Evolutionary conservation across 2,113 vertebrate species (phyloP).

Genomic region (Eolophus roseicapilla): DNA sequence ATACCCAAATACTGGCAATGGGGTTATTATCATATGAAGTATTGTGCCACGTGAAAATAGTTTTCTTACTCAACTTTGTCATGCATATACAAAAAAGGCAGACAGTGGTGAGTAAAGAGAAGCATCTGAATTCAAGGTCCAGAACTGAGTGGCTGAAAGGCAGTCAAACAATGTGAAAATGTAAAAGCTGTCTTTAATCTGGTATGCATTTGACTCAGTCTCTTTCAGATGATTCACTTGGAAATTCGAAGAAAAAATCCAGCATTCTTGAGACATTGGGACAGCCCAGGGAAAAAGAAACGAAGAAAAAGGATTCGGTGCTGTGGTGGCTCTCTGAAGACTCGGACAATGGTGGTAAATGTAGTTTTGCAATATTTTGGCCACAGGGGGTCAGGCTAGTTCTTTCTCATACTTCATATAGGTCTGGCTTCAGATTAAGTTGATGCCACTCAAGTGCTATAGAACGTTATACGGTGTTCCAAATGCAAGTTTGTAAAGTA

Average conservation of each 20-base stretch:
- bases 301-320: slow-evolving; percentile 67
- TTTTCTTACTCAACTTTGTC: background rate
- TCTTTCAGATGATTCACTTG: slow-evolving; percentile 92
- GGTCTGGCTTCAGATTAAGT: background rate
- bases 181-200: background rate
- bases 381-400: slow-evolving; percentile 73
- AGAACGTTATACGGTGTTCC: background rate
- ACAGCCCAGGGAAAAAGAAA: slow-evolving; percentile 64
- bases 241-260: slow-evolving; percentile 67
- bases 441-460: background rate
- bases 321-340: slow-evolving; percentile 84
- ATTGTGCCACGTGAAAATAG: background rate
- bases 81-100: background rate
- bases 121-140: background rate
- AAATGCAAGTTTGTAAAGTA: background rate
- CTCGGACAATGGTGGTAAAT: slow-evolving; percentile 68
- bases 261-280: slow-evolving; percentile 68
- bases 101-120: background rate
- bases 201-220: slow-evolving; percentile 73
- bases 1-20: background rate
- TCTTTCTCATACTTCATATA: background rate
- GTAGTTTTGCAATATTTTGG: slow-evolving; percentile 42
- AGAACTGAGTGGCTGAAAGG: background rate
- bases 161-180: background rate
- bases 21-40: background rate